Percentiles rank a stretch among this genome's conserved stretches.
These are phyloP conservation scores for Athene cunicularia DNA, from an alignment of 2,113 vertebrate species.

Conservation along the genomic window DNA sequence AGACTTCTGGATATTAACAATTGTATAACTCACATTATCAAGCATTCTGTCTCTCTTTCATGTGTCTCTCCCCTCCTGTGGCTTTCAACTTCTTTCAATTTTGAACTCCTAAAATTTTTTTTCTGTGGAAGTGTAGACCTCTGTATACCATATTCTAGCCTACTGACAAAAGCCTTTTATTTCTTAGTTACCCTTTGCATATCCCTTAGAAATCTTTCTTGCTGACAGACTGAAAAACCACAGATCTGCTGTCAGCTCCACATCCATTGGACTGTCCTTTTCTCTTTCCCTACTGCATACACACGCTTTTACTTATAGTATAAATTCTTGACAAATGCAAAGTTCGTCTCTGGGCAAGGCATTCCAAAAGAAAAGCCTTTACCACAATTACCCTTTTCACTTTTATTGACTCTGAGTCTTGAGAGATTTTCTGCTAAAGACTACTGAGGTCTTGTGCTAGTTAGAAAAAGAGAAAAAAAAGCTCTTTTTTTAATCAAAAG, in stretches of 20 bases:
- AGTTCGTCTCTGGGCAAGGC: background rate
- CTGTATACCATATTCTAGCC: background rate
- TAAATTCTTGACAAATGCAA: background rate
- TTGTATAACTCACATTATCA: background rate
- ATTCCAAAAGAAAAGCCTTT: constrained; percentile 4
- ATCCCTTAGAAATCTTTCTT: background rate
- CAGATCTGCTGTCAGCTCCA: background rate
- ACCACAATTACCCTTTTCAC: background rate
- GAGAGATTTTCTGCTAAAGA: constrained; percentile 5
- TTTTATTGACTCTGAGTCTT: constrained; percentile 35
- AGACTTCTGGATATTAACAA: background rate
- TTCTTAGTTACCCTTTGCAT: background rate
- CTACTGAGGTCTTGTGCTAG: background rate
- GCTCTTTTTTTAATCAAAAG: background rate
- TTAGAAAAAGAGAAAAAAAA: background rate
- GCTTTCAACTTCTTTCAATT: constrained; percentile 11
- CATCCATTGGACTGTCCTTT: background rate
- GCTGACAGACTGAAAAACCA: background rate
- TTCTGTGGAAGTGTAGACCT: background rate
- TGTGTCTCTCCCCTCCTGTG: background rate
- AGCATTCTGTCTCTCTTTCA: background rate
- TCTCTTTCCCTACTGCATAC: background rate
- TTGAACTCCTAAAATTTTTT: background rate
- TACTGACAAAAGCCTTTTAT: background rate
- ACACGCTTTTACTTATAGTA: background rate